A percentile compares a stretch with the other conserved stretches of the same genome.
These are phyloP conservation scores for Saimiri boliviensis DNA, from an alignment of 2,113 vertebrate genomes.

Conservation along the genomic window DNA sequence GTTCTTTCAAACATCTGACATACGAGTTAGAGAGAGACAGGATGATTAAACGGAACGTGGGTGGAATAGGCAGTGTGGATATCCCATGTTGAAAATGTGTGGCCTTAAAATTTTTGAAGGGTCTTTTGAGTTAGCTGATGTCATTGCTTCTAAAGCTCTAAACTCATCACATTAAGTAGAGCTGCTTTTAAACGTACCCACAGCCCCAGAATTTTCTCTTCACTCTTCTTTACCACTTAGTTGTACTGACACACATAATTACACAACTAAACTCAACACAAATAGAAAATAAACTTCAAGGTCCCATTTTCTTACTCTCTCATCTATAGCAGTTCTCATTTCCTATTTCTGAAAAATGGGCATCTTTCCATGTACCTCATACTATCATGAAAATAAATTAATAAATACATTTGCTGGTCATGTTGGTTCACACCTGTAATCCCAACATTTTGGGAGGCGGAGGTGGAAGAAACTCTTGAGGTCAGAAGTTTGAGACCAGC, in stretches of 20 bases:
- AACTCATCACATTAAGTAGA: background rate
- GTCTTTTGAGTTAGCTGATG: background rate
- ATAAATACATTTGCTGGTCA: too few relatives aligned
- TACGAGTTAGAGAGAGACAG: background rate
- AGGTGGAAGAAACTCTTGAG: too few relatives aligned
- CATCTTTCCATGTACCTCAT: background rate
- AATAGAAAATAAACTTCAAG: background rate
- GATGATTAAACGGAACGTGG: background rate
- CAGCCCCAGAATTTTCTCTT: background rate
- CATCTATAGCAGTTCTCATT: background rate
- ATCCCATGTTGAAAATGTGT: background rate
- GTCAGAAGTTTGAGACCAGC: too few relatives aligned
- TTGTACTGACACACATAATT: background rate
- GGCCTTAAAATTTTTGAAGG: background rate
- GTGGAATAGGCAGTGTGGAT: background rate
- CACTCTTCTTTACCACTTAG: background rate
- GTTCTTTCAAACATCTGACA: conserved; percentile 27
- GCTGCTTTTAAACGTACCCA: background rate
- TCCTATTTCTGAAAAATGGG: background rate
- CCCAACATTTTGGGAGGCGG: too few relatives aligned
- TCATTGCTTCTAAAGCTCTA: background rate
- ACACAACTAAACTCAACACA: background rate
- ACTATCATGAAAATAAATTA: background rate
- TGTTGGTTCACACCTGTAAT: too few relatives aligned
- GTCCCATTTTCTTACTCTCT: background rate